These are phyloP conservation scores for Yponomeuta cagnagella DNA, from an alignment of 2,888 invertebrate genomes.

Conservation along the genomic window DNA sequence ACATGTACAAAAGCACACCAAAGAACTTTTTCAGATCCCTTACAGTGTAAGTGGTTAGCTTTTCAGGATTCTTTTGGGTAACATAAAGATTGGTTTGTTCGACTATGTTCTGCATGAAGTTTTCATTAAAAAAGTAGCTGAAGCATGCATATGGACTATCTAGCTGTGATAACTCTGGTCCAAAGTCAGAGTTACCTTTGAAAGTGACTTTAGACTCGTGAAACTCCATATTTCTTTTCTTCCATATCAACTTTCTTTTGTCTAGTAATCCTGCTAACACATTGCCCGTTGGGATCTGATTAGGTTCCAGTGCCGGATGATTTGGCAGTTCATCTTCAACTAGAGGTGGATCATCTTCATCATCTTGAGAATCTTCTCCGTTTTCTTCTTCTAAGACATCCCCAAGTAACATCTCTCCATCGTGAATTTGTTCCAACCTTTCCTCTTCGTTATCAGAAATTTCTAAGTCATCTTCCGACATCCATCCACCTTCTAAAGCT, in stretches of 20 bases:
- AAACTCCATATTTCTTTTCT: neutral
- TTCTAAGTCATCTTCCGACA: too few relatives aligned
- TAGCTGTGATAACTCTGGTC: neutral
- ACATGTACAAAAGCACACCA: conserved; percentile 28
- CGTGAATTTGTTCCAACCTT: neutral
- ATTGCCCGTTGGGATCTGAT: neutral
- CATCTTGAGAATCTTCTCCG: neutral
- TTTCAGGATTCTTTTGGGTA: conserved; percentile 4
- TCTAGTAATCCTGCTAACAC: neutral
- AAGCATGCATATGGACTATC: too few relatives aligned
- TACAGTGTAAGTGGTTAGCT: conserved; percentile 6
- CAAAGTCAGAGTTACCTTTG: conserved; percentile 4
- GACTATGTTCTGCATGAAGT: neutral
- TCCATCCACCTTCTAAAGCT: too few relatives aligned
- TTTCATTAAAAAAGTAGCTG: too few relatives aligned
- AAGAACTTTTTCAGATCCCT: conserved; percentile 23
- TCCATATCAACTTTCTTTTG: conserved; percentile 4
- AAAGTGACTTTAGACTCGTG: conserved; percentile 1
- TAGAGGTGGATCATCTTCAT: too few relatives aligned
- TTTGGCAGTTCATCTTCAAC: too few relatives aligned
- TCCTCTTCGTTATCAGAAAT: conserved; percentile 2
- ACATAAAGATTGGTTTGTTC: conserved; percentile 4
- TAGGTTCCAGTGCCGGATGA: neutral
- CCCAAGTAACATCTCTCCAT: neutral
- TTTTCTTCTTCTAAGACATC: conserved; percentile 4